phyloP scores from a whole-genome alignment of 2,113 vertebrate species.

The Laticauda colubrina region DNA sequence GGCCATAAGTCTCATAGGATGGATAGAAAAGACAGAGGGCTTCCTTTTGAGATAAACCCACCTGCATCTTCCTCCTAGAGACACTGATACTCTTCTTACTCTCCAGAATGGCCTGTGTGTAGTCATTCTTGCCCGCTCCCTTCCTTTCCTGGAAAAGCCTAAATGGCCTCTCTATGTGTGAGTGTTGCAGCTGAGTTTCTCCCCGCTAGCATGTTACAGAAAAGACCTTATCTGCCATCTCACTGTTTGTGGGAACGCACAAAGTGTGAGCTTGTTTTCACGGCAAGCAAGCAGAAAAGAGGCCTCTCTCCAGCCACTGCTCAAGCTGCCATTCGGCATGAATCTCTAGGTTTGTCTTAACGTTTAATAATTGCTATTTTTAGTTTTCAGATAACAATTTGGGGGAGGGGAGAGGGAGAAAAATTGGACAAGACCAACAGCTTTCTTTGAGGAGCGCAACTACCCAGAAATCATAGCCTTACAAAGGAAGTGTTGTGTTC shows the following conservation, averaged over 20 bases:
- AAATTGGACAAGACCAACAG: conserved; percentile 54
- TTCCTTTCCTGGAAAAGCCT: conserved; percentile 72
- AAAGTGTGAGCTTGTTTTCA: conserved; percentile 78
- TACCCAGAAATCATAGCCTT: conserved; percentile 47
- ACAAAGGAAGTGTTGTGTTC: conserved; percentile 64
- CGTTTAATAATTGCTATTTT: conserved; percentile 54
- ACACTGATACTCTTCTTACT: conserved; percentile 61
- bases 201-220: conserved; percentile 68
- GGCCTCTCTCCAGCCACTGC: conserved; percentile 60
- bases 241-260: conserved; percentile 64
- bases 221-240: conserved; percentile 76
- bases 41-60: neutral
- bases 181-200: conserved; percentile 70
- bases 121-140: conserved; percentile 27
- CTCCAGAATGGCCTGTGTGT: conserved; percentile 61
- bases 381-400: conserved; percentile 58
- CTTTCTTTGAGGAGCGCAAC: conserved; percentile 54
- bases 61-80: conserved; percentile 16
- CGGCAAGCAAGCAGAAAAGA: conserved; percentile 61
- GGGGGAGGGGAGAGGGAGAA: neutral
- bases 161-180: conserved; percentile 77
- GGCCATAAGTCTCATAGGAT: neutral
- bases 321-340: conserved; percentile 35
- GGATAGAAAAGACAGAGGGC: neutral
- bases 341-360: conserved; percentile 33